Conservation (phyloP, 2,797 vertebrate species). For the Lepilemur ruficaudatus region DNA sequence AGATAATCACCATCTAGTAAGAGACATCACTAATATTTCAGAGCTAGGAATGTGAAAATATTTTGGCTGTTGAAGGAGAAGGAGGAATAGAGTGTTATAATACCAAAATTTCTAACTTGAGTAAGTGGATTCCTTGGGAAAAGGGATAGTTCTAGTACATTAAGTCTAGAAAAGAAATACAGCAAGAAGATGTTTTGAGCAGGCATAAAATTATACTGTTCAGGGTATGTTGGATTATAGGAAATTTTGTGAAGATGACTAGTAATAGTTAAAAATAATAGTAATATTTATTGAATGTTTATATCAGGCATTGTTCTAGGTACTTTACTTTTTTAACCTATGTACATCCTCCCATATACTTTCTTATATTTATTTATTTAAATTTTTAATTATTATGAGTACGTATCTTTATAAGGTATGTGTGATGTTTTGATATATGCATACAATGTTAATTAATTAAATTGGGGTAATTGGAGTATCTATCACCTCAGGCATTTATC, state of each 20-base stretch:
- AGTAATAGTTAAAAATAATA: slow-evolving; percentile 4
- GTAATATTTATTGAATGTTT: background rate
- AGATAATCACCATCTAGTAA: background rate
- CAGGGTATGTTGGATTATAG: background rate
- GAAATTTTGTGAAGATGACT: background rate
- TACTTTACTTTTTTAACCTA: background rate
- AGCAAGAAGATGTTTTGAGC: background rate
- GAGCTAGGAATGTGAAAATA: background rate
- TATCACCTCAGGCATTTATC: too few relatives aligned
- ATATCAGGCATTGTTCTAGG: background rate
- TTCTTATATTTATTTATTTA: too few relatives aligned
- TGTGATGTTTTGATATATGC: too few relatives aligned
- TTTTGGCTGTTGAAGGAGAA: background rate
- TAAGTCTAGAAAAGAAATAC: background rate
- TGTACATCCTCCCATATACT: too few relatives aligned
- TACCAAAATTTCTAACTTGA: background rate
- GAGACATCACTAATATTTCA: slow-evolving; percentile 9
- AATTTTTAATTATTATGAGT: too few relatives aligned
- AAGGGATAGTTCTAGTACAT: background rate
- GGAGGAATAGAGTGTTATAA: background rate
- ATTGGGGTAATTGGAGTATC: too few relatives aligned
- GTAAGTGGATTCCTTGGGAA: background rate
- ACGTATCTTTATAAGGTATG: too few relatives aligned
- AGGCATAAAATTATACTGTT: background rate
- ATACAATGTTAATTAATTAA: too few relatives aligned